Base-by-base conservation (phyloP, 2,797 vertebrate species). In the Arnoldichthys spilopterus region DNA sequence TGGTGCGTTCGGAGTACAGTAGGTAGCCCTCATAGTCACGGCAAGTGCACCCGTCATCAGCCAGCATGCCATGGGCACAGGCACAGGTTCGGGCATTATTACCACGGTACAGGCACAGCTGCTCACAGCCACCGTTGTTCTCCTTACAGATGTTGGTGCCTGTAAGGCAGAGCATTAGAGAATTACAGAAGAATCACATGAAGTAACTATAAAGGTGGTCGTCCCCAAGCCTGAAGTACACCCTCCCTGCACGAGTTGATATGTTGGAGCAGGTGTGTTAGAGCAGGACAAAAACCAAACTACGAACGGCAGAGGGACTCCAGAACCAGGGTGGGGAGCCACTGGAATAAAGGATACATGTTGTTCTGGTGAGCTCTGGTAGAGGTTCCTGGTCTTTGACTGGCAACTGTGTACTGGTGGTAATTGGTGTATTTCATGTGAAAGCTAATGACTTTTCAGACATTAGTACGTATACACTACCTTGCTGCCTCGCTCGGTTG, bases 1-100 rank as follows among this genome's bases (percentile, higher is more conserved):
- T 99, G 72, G 97, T 98, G 0, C 98, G 95, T 85, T 99, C 98
- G 0, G 97, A 99, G 87, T 99, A 99, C 4, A 99, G 94, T 85
- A 99, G 92, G 92, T 98, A 99, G 18, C 97, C 97, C 0, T 98
- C 97, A 0, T 99, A 99, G 92, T 98, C 97, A 0, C 96, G 95
- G 88, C 98, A 99, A 1, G 91, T 91, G 1, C 93, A 86, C 0
- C 95, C 90, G 0, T 99, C 95, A 54, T 97, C 97, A 0, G 96
- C 94, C 68, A 99, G 93, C 97, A 97, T 97, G 75, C 98, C 98
- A 0, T 99, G 97, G 69, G 98, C 97, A 0, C 97, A 99, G 75
- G 98, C 98, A 0, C 97, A 99, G 0, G 96, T 96, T 81, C 94
- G 92, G 64, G 93, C 89, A 7, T 73, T 89, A 0, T 87, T 82